Evolutionary conservation across 2,113 vertebrate species (phyloP).

Genomic region (Illadopsis cleaveri): DNA sequence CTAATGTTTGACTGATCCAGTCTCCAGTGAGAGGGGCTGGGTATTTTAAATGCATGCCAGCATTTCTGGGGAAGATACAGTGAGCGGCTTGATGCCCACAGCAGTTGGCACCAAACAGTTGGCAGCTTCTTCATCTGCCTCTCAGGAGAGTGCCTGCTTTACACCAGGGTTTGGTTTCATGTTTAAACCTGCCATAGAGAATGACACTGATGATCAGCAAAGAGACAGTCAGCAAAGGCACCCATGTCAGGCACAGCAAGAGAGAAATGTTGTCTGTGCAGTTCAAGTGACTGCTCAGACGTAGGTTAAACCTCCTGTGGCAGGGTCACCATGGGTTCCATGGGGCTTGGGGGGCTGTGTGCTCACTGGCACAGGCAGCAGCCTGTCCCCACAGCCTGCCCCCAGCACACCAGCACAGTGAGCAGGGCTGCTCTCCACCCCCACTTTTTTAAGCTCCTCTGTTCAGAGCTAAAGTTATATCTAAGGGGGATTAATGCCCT

Average conservation of each 20-base stretch:
- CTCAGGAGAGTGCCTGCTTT: conserved; percentile 22
- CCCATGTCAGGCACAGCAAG: background rate
- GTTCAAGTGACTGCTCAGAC: background rate
- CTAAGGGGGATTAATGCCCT: background rate
- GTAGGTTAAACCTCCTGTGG: background rate
- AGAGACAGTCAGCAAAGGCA: background rate
- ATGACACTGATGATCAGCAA: background rate
- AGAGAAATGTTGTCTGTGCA: background rate
- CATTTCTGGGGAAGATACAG: background rate
- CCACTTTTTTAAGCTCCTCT: conserved; percentile 15
- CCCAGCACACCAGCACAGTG: background rate
- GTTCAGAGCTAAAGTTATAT: background rate
- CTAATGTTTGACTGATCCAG: background rate
- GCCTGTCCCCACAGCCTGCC: background rate
- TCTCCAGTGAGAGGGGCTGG: background rate
- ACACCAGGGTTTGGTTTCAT: conserved; percentile 23
- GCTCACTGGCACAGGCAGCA: background rate
- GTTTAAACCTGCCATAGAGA: conserved; percentile 13
- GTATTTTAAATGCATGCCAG: background rate
- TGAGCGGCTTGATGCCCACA: conserved; percentile 21
- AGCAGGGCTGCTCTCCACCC: background rate
- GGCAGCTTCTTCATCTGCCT: conserved; percentile 38
- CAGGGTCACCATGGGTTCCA: rapidly evolving
- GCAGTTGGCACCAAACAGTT: conserved; percentile 49
- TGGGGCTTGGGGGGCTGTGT: background rate